phyloP scores from a whole-genome alignment of 2,888 invertebrate species.

The Noctua janthe region DNA sequence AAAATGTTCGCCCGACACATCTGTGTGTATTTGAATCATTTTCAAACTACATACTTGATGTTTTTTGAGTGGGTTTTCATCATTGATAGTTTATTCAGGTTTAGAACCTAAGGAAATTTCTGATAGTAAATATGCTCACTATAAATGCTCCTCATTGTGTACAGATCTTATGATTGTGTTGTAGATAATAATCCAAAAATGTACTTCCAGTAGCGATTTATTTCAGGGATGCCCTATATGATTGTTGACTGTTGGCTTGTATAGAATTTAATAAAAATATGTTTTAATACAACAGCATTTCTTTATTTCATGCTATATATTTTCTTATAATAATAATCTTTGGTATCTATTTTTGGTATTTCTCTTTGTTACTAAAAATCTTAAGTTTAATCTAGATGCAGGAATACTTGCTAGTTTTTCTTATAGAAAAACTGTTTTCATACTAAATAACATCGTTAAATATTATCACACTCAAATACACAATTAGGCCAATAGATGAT shows the following conservation, averaged over 20 bases:
- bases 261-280: conserved; percentile 65
- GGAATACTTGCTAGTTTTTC: background rate
- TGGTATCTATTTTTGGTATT: conserved; percentile 4
- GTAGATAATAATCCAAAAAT: conserved; percentile 41
- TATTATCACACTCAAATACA: conserved; percentile 1
- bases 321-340: conserved; percentile 19
- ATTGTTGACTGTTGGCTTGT: conserved; percentile 71
- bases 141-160: conserved; percentile 8
- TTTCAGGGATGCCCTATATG: conserved; percentile 46
- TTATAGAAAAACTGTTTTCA: background rate
- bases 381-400: background rate
- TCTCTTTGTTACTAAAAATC: background rate
- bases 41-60: background rate
- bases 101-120: background rate
- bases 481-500: background rate
- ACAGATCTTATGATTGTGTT: conserved; percentile 29
- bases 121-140: background rate
- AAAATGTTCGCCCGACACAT: background rate
- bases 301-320: conserved; percentile 1
- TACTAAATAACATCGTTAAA: background rate
- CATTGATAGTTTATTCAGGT: background rate
- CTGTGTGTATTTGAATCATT: background rate
- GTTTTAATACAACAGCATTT: conserved; percentile 49
- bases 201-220: conserved; percentile 54
- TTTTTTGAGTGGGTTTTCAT: background rate